These are phyloP conservation scores for Casuarius casuarius DNA, from an alignment of 2,113 vertebrate species.

Conservation along the genomic window DNA sequence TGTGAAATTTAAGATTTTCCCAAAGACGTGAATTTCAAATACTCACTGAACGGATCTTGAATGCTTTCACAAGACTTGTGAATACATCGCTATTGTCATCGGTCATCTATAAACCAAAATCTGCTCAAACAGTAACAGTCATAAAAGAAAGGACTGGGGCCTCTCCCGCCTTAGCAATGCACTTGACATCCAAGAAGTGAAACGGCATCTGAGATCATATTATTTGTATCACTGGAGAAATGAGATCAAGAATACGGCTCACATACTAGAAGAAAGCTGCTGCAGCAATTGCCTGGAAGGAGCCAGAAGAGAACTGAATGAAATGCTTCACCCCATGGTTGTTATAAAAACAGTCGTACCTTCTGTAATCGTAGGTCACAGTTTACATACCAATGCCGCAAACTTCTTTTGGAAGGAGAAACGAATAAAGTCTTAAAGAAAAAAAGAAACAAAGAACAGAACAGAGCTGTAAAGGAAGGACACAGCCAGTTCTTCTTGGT, in stretches of 20 bases:
- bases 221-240: background rate
- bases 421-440: background rate
- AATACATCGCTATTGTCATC: background rate
- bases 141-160: background rate
- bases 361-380: background rate
- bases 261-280: background rate
- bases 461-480: conserved; percentile 30
- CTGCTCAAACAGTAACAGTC: background rate
- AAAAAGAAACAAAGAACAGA: conserved; percentile 21
- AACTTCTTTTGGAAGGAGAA: background rate
- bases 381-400: conserved; percentile 47
- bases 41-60: background rate
- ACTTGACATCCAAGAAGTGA: background rate
- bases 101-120: background rate
- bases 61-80: background rate
- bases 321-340: background rate
- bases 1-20: conserved; percentile 27
- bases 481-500: conserved; percentile 73
- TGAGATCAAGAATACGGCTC: background rate
- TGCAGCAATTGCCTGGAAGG: background rate
- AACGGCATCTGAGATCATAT: background rate
- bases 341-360: background rate
- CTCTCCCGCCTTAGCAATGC: background rate
- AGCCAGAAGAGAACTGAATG: background rate
- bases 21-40: background rate